Evolutionary conservation across 2,888 invertebrate species (phyloP).

Genomic region (Catocala sponsa): DNA sequence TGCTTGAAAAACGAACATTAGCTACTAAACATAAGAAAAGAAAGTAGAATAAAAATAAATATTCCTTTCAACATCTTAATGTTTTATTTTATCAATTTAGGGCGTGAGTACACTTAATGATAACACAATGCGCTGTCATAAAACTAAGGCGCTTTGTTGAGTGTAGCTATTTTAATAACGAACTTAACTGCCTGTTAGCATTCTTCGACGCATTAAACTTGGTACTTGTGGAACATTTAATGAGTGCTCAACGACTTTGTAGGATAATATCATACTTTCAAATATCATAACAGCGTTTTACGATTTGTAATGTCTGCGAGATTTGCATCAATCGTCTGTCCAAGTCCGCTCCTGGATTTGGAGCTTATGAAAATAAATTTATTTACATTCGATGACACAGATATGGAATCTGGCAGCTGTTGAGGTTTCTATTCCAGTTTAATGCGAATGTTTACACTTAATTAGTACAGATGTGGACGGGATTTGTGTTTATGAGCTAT

Average conservation of each 20-base stretch:
- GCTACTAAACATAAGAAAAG: no score
- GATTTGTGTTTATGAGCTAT: no score
- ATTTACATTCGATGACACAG: no score
- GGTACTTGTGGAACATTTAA: slow-evolving; percentile 14
- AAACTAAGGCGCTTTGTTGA: slow-evolving; percentile 25
- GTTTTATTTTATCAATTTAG: no score
- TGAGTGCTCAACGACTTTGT: slow-evolving; percentile 13
- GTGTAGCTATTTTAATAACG: slow-evolving; percentile 1
- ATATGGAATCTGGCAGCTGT: no score
- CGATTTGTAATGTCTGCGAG: neutral
- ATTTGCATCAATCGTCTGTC: slow-evolving; percentile 1
- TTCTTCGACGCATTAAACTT: slow-evolving; percentile 13
- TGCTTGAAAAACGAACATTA: no score
- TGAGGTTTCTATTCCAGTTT: no score
- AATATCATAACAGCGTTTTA: slow-evolving; percentile 2
- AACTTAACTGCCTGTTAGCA: slow-evolving; percentile 27
- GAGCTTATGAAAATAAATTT: neutral
- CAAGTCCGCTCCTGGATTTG: neutral
- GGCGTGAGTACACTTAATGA: slow-evolving; percentile 15
- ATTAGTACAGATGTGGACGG: no score
- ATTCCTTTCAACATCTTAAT: no score
- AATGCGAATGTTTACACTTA: no score
- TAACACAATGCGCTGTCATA: slow-evolving; percentile 25
- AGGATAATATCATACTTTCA: slow-evolving; percentile 9
- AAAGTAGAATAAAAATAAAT: no score